A percentile compares a stretch with the other conserved stretches of the same genome.
Conservation (phyloP, 2,888 invertebrate genomes). For the Clusia tigrina region DNA sequence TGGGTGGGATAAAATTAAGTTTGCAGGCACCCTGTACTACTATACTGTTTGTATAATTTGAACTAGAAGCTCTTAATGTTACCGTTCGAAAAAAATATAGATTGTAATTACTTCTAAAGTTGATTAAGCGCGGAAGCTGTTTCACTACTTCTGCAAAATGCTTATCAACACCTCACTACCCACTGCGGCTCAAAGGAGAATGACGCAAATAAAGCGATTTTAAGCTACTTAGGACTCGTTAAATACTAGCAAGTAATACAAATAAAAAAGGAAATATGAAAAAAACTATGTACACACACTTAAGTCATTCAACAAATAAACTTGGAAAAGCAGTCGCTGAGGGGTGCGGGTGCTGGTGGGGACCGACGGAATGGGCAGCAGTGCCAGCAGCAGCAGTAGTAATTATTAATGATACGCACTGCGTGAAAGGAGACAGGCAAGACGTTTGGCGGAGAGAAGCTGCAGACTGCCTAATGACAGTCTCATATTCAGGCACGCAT, state of each 20-base stretch:
- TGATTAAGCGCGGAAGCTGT: constrained; percentile 50
- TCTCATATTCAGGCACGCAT: too few species aligned
- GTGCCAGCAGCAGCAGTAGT: constrained; percentile 25
- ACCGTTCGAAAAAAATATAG: constrained; percentile 22
- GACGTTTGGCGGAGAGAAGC: not conserved
- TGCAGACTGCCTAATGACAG: constrained; percentile 19
- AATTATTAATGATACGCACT: constrained; percentile 52
- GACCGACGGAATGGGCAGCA: constrained; percentile 1
- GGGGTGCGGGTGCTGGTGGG: not conserved
- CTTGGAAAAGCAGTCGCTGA: not conserved
- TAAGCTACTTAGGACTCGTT: constrained; percentile 19
- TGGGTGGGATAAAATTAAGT: too few species aligned
- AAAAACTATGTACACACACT: not conserved
- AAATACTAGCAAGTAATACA: constrained; percentile 25
- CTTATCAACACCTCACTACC: not conserved
- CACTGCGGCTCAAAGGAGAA: too few species aligned
- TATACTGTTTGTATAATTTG: too few species aligned
- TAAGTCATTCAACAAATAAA: not conserved
- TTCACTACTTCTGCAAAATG: constrained; percentile 41
- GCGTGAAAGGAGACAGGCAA: not conserved
- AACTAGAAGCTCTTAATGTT: too few species aligned
- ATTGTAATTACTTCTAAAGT: constrained; percentile 31
- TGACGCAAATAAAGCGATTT: constrained; percentile 18
- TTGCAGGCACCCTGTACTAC: too few species aligned
- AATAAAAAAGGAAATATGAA: not conserved